Evolutionary conservation across 2,888 invertebrate species (phyloP), one percentile per base, ranked within the genome.

Genomic region (Phania funesta): DNA sequence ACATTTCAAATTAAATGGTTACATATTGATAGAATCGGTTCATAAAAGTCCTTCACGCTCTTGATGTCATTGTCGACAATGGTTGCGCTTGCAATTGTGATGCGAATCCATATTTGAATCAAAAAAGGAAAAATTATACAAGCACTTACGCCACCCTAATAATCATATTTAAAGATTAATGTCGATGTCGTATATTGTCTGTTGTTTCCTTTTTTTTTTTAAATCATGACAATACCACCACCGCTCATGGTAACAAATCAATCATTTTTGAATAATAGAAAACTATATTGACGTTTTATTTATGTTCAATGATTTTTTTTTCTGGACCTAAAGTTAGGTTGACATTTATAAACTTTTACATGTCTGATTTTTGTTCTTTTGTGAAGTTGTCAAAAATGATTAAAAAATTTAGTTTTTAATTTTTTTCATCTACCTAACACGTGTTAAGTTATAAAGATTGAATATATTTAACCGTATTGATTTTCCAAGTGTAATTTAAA

Each of bases 321-420:
- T 56, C 4, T 60, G 1, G 9, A 54, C 18, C 16, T 5, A 29
- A 67, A 75, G 64, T 29, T 26, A 70, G 52, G 58, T 75, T 70
- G 80, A 80, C 70, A 75, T 52, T 80, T 65, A 65, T 70, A 75
- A 70, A 70, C 56, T 29, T 70, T 58, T 64, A 41, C 41, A 46
- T 62, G 46, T 70, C 67, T 54, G 67, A 54, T 80, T 80, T 80
- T 80, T 58, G 13, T n/a, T 26, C 60, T 60, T 68, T 48, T 48
- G 38, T 68, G 54, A 58, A 73, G 58, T 70, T 75, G 62, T 70
- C 68, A 70, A 48, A 76, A 50, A 48, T 70, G 62, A 74, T 75
- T 70, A 75, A 74, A 74, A 74, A 60, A 80, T 68, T 74, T 68
- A 52, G 8, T 16, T n/a, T 54, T 54, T 20, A 18, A 60, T 62